Base-by-base conservation (phyloP, 1,140 invertebrate genomes). In the Pentalonia nigronervosa region DNA sequence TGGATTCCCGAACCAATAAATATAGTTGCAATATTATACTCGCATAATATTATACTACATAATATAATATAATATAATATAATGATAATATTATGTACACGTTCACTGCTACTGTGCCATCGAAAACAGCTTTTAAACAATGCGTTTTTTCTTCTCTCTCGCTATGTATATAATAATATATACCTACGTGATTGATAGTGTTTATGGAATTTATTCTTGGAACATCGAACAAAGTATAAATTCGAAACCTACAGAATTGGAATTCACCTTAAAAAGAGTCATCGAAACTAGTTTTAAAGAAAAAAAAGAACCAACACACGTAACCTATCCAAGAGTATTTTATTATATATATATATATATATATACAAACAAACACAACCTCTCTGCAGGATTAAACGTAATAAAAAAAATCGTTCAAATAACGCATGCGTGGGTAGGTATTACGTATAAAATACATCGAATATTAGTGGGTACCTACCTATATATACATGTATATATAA, bases 111-210 rank as follows among this genome's bases (percentile, higher is more conserved):
- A 83, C 36, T 41, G 21, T 34, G 81, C 81, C 34, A 36, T 83
- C 34, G 23, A 83, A 87, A 87, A 87, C 30, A n/a, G 30, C 86
- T 87, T 87, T 87, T 48, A 48, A 87, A 87, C 86, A 87, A 87
- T 87, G 45, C 9, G 45, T n/a, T 25, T n/a, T 87, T 87, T 48
- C 17, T 48, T n/a, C 36, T 83, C 21, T 83, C 7, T 21, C 17
- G 17, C 23, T 14, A 9, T 20, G n/a, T 86, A 86, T 47, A 50
- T 41, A 4, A n/a, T 41, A 41, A 41, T 41, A 41, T 41, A 86
- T 45, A 86, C 25, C 41, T 47, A 45, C 45, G 84, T 47, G 84
- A 84, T 86, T 86, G 30, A 86, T 86, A 86, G 41, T 86, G 23
- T 48, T 30, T 34, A 47, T 87, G 86, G 45, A 87, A 87, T 87